phyloP scores from a whole-genome alignment of 2,797 vertebrate species.

The Peromyscus nudipes region DNA sequence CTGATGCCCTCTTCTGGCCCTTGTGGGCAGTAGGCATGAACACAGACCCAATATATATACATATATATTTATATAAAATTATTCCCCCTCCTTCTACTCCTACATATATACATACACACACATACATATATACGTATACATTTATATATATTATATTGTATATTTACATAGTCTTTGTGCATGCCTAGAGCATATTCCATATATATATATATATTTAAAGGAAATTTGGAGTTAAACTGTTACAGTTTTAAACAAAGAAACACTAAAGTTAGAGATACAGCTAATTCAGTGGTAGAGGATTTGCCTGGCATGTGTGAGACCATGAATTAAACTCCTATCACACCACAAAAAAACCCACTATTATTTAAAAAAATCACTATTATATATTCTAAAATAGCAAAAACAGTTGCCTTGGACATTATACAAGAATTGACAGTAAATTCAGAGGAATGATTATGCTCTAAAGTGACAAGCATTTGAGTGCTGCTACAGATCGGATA shows the following conservation, averaged over 20 bases:
- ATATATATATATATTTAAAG: not conserved
- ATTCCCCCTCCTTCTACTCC: no score
- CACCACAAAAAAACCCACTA: not conserved
- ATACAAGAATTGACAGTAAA: constrained; percentile 47
- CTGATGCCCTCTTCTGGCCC: not conserved
- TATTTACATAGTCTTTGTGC: not conserved
- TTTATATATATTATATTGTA: not conserved
- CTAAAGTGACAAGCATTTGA: constrained; percentile 31
- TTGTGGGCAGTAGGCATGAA: not conserved
- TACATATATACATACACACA: no score
- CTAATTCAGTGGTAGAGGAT: not conserved
- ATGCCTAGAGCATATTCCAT: not conserved
- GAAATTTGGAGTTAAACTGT: constrained; percentile 3
- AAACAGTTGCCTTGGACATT: constrained; percentile 41
- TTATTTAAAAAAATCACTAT: not conserved
- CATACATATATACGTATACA: no score
- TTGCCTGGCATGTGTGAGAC: not conserved
- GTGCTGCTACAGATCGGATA: not conserved
- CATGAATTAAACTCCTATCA: not conserved
- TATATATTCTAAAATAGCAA: constrained; percentile 41
- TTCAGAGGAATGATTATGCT: constrained; percentile 9
- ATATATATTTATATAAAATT: no score
- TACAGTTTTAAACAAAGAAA: constrained; percentile 34
- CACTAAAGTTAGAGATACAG: not conserved
- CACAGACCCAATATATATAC: not conserved